Evolutionary conservation across 2,797 vertebrate genomes (phyloP).

Genomic region (Botia kubotai): DNA sequence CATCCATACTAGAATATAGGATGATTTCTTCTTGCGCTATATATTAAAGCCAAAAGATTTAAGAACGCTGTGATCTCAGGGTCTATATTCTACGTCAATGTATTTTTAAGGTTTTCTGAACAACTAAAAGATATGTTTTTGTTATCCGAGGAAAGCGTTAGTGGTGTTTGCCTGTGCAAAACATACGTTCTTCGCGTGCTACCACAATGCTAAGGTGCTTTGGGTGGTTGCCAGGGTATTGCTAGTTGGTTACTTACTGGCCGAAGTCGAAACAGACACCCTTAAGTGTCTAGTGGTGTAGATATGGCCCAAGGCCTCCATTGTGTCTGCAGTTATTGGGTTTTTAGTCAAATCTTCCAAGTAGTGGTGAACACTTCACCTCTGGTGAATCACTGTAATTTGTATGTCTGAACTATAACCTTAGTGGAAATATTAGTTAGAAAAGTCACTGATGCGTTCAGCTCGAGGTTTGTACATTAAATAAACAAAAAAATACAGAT

Average conservation of each 20-base stretch:
- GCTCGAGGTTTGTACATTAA: background rate
- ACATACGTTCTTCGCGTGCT: too few species aligned
- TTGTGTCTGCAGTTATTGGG: background rate
- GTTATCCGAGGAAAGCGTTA: too few species aligned
- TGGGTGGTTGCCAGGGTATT: background rate
- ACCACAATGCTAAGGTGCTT: background rate
- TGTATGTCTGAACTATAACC: background rate
- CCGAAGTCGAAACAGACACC: too few species aligned
- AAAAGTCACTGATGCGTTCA: background rate
- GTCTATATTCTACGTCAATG: background rate
- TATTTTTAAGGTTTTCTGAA: background rate
- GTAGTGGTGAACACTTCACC: too few species aligned
- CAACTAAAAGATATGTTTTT: too few species aligned
- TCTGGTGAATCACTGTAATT: background rate
- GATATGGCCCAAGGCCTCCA: too few species aligned
- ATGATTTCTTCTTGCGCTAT: background rate
- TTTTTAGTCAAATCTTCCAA: too few species aligned
- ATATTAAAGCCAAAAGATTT: background rate
- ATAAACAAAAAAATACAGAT: background rate
- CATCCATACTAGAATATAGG: background rate
- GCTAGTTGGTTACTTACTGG: background rate
- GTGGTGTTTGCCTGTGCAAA: too few species aligned
- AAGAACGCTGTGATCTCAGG: background rate
- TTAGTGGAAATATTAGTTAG: background rate
- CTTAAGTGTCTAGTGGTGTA: too few species aligned